Base-by-base conservation (phyloP, 2,797 vertebrate genomes). In the Phoebastria nigripes region DNA sequence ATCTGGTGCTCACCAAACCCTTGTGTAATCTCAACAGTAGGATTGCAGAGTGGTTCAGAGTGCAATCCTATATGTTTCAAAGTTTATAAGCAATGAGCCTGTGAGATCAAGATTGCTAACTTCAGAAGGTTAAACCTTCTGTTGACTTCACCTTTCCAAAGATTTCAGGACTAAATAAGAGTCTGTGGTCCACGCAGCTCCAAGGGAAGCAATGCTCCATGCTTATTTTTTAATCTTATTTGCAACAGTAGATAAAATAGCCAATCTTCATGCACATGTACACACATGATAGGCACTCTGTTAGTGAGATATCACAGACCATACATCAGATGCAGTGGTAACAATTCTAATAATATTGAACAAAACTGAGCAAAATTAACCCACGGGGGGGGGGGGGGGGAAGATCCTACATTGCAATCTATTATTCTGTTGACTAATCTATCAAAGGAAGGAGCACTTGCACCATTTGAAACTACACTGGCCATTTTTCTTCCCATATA, bases 401-500 rank as follows among this genome's bases (percentile, higher is more conserved):
- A 35, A 46, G 12, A 7, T 55, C 33, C 6, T 58, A 47, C 33
- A 8, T 35, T 69, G 33, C 41, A 78, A 82, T 89, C 56, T 80
- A 69, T 69, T 92, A 86, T 81, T 93, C 72, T 88, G 72, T 78
- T 91, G 71, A 85, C 49, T 90, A 73, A 89, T 90, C 81, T 89
- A 31, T 77, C 83, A 93, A 85, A 80, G 41, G 41, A 93, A 89
- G 46, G 33, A 61, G 4, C 12, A 58, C 9, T 82, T 1, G 3
- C 2, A 8, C 37, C 16, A 15, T 42, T 87, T 71, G 56, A 89
- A 96, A 87, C 37, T 61, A 35, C 24, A 44, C 15, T 67, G 51
- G 52, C 16, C 61, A 87, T 96, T 96, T 89, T 94, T 89, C 89
- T 94, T 87, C 55, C 37, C 29, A 74, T 91, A 42, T 87, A 80